A percentile compares a stretch with the other conserved stretches of the same genome.
phyloP scores from a whole-genome alignment of 2,113 vertebrate species.

The Zosterops japonicus region DNA sequence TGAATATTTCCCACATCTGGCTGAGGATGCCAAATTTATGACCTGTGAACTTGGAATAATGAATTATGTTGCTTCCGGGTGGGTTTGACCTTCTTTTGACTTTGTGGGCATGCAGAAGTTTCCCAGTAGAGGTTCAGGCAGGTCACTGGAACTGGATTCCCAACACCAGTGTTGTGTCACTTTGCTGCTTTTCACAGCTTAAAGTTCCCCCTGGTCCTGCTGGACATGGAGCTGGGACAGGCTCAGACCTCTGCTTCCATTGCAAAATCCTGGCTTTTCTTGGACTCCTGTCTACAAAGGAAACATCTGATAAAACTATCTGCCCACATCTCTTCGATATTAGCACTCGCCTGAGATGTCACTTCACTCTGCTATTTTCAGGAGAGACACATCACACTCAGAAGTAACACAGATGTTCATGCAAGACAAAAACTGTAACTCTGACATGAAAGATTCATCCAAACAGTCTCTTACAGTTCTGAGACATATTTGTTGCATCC shows the following conservation, averaged over 20 bases:
- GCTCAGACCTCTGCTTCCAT: not conserved
- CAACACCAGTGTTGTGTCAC: not conserved
- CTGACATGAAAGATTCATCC: not conserved
- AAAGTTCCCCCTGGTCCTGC: not conserved
- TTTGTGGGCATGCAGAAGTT: not conserved
- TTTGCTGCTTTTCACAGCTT: not conserved
- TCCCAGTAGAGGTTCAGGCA: not conserved
- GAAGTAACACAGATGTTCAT: fast-evolving
- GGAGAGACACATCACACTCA: not conserved
- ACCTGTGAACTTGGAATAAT: not conserved
- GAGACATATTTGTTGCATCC: not conserved
- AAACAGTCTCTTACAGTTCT: not conserved
- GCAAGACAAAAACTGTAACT: not conserved
- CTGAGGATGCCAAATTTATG: not conserved
- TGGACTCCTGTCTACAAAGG: not conserved
- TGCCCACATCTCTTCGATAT: not conserved
- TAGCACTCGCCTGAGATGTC: not conserved
- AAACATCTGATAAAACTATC: not conserved
- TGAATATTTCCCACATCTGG: not conserved
- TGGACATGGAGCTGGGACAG: not conserved
- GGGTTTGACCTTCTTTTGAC: not conserved
- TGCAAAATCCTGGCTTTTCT: not conserved
- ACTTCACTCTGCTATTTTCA: not conserved
- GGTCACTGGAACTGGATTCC: fast-evolving
- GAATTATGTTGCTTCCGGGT: not conserved